Conservation (phyloP, 2,797 vertebrate genomes). For the Trachurus trachurus region DNA sequence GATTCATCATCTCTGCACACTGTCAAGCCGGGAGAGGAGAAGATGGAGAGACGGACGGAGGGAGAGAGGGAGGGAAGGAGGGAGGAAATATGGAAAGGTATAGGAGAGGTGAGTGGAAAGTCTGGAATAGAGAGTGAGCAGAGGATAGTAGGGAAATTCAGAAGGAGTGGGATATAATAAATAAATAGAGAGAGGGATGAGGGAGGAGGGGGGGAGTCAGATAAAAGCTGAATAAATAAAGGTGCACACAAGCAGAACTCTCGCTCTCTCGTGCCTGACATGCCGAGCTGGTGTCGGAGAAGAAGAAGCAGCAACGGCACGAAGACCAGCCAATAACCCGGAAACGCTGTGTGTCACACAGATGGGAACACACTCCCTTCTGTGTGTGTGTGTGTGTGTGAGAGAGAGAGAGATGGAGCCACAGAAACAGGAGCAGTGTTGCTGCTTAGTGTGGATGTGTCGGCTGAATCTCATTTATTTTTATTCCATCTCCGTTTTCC, state of each 20-base stretch:
- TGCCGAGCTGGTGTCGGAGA: slow-evolving; percentile 46
- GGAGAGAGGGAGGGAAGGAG: slow-evolving; percentile 1
- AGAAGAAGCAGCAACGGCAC: background rate
- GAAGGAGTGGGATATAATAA: slow-evolving; percentile 11
- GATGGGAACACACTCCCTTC: slow-evolving; percentile 46
- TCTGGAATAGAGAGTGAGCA: slow-evolving; percentile 25
- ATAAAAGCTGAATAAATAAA: slow-evolving; percentile 53
- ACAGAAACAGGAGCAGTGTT: slow-evolving; percentile 16
- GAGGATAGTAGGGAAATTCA: background rate
- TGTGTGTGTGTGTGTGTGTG: slow-evolving; percentile 19
- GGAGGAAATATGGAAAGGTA: slow-evolving; percentile 20
- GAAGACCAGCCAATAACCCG: slow-evolving; percentile 55
- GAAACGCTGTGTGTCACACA: slow-evolving; percentile 48
- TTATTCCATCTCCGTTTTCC: slow-evolving; percentile 46
- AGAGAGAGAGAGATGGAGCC: slow-evolving; percentile 36
- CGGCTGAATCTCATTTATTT: slow-evolving; percentile 60
- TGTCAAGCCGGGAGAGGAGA: slow-evolving; percentile 59
- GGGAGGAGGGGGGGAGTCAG: background rate
- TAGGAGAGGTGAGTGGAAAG: slow-evolving; percentile 19
- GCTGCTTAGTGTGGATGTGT: slow-evolving; percentile 28
- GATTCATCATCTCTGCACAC: slow-evolving; percentile 73
- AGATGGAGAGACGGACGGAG: slow-evolving; percentile 43
- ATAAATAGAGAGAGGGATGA: background rate
- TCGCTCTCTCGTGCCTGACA: slow-evolving; percentile 52
- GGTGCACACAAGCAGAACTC: slow-evolving; percentile 45